phyloP scores from a whole-genome alignment of 2,888 invertebrate species.

The Lasioglossum oenotherae region DNA sequence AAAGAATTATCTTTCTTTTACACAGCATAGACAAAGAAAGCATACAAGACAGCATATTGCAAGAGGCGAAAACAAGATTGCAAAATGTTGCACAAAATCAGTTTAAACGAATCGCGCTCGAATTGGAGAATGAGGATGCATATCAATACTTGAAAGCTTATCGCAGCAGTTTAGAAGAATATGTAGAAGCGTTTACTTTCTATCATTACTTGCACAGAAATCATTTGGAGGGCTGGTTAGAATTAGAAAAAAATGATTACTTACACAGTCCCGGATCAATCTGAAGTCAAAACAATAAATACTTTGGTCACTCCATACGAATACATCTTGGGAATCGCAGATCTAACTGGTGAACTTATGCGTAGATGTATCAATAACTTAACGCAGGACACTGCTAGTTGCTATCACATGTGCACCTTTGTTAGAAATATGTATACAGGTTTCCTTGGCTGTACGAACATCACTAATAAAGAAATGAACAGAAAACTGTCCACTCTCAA shows the following conservation, averaged over 20 bases:
- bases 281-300: conserved; percentile 58
- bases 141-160: conserved; percentile 89
- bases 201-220: conserved; percentile 89
- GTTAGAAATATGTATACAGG: conserved; percentile 89
- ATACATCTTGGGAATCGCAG: conserved; percentile 92
- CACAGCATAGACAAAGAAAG: conserved; percentile 89
- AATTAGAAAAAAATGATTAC: conserved; percentile 86
- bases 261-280: conserved; percentile 78
- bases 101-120: conserved; percentile 89
- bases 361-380: conserved; percentile 93
- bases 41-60: conserved; percentile 86
- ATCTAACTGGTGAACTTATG: conserved; percentile 96
- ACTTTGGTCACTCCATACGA: conserved; percentile 85
- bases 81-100: conserved; percentile 87
- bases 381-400: conserved; percentile 90
- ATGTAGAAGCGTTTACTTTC: conserved; percentile 93
- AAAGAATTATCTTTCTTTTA: conserved; percentile 93
- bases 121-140: conserved; percentile 90
- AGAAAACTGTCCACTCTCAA: conserved; percentile 90
- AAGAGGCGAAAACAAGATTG: conserved; percentile 89
- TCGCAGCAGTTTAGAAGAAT: conserved; percentile 91
- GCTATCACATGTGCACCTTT: conserved; percentile 89
- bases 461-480: conserved; percentile 87
- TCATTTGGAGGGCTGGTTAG: conserved; percentile 87
- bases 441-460: conserved; percentile 86